These are phyloP conservation scores for Temnothorax rugatulus DNA, from an alignment of 2,888 invertebrate genomes.

Conservation along the genomic window DNA sequence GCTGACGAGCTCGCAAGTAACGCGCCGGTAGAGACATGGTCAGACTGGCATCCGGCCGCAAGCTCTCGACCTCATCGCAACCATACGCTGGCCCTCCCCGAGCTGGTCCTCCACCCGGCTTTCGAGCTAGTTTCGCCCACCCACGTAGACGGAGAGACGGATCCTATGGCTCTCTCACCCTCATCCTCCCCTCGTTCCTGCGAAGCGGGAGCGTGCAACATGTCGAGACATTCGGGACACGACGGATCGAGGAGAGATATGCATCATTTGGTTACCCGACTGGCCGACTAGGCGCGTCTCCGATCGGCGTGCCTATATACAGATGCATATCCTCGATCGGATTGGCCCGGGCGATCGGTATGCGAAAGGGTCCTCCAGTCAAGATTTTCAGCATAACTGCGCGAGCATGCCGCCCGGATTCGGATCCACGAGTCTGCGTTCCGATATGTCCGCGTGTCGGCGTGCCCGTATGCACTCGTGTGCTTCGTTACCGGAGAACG, in stretches of 20 bases:
- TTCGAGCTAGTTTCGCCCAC: slow-evolving; percentile 49
- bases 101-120: slow-evolving; percentile 57
- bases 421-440: slow-evolving; percentile 51
- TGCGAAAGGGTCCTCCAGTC: slow-evolving; percentile 78
- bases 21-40: slow-evolving; percentile 81
- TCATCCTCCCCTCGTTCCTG: slow-evolving; percentile 45
- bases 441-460: slow-evolving; percentile 42
- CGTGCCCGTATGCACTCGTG: slow-evolving; percentile 44
- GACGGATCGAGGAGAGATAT: slow-evolving; percentile 84
- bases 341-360: slow-evolving; percentile 75
- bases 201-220: slow-evolving; percentile 60
- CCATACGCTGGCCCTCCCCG: slow-evolving; percentile 71
- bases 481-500: slow-evolving; percentile 51
- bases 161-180: slow-evolving; percentile 20
- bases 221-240: slow-evolving; percentile 84
- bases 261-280: slow-evolving; percentile 82
- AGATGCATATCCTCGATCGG: slow-evolving; percentile 73
- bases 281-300: slow-evolving; percentile 70
- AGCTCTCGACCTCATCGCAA: slow-evolving; percentile 84
- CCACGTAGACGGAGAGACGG: slow-evolving; percentile 51
- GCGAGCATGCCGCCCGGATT: slow-evolving; percentile 48
- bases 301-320: slow-evolving; percentile 62
- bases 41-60: slow-evolving; percentile 84
- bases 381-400: slow-evolving; percentile 77
- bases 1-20: slow-evolving; percentile 79